Conservation (phyloP, 2,797 vertebrate species). For the Notolepis coatsorum region DNA sequence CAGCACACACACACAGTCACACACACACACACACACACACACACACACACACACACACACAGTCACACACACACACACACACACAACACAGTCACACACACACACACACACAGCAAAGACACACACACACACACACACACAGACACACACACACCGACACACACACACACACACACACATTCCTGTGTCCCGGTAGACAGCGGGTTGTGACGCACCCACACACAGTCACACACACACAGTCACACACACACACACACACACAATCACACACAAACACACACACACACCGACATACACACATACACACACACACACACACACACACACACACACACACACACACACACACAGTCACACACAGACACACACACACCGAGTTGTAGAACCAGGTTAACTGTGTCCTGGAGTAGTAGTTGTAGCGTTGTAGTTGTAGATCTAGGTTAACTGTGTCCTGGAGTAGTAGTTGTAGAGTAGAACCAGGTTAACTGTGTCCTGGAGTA, state of each 20-base stretch:
- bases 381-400: too few relatives aligned
- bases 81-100: not conserved
- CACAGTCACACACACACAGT: not conserved
- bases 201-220: not conserved
- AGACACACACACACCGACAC: not conserved
- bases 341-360: not conserved
- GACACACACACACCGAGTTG: not conserved
- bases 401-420: too few relatives aligned
- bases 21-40: too few relatives aligned
- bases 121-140: not conserved
- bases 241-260: not conserved
- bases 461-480: too few relatives aligned
- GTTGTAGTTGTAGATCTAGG: too few relatives aligned
- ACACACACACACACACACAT: not conserved
- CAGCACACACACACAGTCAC: not conserved
- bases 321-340: not conserved
- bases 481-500: too few relatives aligned
- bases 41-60: not conserved
- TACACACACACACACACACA: conserved; percentile 7
- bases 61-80: not conserved
- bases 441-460: too few relatives aligned
- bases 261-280: conserved; percentile 1
- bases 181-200: not conserved
- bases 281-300: not conserved
- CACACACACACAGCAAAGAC: too few relatives aligned